Conservation (phyloP, 2,113 vertebrate genomes). For the Apaloderma vittatum region DNA sequence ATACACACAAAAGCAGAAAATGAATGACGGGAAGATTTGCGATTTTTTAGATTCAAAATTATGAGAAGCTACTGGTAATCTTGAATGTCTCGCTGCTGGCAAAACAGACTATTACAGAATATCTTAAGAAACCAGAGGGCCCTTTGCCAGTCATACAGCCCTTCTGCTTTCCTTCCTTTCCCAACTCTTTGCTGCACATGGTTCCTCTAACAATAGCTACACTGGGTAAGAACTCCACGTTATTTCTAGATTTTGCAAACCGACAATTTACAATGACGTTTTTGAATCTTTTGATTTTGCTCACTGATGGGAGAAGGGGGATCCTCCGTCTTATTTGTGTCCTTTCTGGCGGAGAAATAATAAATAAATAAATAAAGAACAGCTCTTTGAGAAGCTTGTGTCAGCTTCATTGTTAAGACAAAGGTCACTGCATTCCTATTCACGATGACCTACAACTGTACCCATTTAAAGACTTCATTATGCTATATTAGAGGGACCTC, state of each 20-base stretch:
- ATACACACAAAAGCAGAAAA: not conserved
- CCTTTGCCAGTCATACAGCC: not conserved
- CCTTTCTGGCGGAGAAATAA: constrained; percentile 35
- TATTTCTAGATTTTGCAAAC: constrained; percentile 37
- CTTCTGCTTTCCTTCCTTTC: not conserved
- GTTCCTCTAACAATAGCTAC: not conserved
- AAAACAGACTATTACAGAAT: not conserved
- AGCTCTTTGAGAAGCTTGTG: constrained; percentile 50
- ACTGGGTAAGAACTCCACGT: not conserved
- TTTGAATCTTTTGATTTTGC: constrained; percentile 55
- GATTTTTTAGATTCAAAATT: not conserved
- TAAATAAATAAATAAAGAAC: constrained; percentile 14
- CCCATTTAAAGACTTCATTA: constrained; percentile 66
- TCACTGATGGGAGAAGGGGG: constrained; percentile 55
- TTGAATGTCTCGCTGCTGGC: not conserved
- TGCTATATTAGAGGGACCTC: constrained; percentile 54
- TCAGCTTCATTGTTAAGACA: constrained; percentile 55
- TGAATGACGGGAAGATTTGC: not conserved
- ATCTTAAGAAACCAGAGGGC: not conserved
- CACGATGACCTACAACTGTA: constrained; percentile 63
- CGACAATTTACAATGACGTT: constrained; percentile 8
- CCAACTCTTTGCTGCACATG: not conserved
- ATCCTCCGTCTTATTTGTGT: constrained; percentile 30
- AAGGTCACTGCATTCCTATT: constrained; percentile 70
- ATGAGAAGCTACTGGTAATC: not conserved